Base-by-base conservation (phyloP, 2,888 invertebrate species). In the Stenurella melanura region DNA sequence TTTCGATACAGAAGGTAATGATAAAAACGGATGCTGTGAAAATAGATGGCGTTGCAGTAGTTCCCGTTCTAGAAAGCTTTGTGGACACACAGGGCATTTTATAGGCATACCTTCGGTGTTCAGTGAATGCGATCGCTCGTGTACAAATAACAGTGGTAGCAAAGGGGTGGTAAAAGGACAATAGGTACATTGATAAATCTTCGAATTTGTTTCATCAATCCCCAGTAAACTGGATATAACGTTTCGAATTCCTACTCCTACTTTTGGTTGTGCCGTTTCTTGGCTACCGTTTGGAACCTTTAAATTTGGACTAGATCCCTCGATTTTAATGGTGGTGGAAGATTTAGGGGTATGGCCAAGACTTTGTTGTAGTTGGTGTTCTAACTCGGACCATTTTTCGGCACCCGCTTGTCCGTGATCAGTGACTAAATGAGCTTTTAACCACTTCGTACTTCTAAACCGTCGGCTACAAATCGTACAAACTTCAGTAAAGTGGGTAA, bases 91-190 rank as follows among this genome's bases (percentile, higher is more conserved):
- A 60, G 92, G 93, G 87, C 93, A 93, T 84, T 92, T 92, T 79
- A 90, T 88, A 80, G 85, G 88, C 81, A 80, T 86, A 77, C 85
- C 84, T 19, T 83, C 81, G 78, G 88, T 84, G 34, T 86, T 88
- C 75, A 87, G 78, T 18, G 87, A 83, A 80, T 97, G 97, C 58
- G 96, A 95, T 84, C 96, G 93, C 89, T 98, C 97, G 90, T 98
- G 98, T 69, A 97, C 95, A 89, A 96, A 97, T 83, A 98, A 91
- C 86, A 97, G 96, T 73, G 97, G 97, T 85, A 97, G 92, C 87
- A 97, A 95, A 81, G 96, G 94, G 54, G 97, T 97, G 60, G 96
- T 94, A 89, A 97, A 98, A 73, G 95, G 94, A 89, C 98, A 98
- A 88, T 95, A 94, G 60, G 96, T 95, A 90, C 98, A 98, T 81